These are phyloP conservation scores for Intellagama lesueurii DNA, from an alignment of 2,797 vertebrate genomes.

Conservation along the genomic window DNA sequence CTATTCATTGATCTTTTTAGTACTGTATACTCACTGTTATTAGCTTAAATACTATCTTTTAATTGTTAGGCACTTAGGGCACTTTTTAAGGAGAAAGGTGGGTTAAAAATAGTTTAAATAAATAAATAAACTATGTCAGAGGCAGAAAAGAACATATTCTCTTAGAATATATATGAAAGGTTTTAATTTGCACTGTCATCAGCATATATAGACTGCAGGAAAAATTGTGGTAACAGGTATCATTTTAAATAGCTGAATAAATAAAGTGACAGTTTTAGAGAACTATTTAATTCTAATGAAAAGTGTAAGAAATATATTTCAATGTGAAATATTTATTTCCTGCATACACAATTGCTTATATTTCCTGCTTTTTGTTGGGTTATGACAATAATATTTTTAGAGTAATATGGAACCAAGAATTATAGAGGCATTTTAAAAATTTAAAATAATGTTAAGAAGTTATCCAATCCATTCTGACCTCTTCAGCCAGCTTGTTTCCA, in stretches of 20 bases:
- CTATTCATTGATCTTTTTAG: too few species aligned
- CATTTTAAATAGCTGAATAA: conserved; percentile 1
- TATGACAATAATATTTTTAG: conserved; percentile 50
- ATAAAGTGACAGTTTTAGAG: not conserved
- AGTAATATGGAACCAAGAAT: conserved; percentile 50
- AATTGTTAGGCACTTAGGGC: too few species aligned
- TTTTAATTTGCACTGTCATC: not conserved
- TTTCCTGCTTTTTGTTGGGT: conserved; percentile 30
- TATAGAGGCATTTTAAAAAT: conserved; percentile 7
- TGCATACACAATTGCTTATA: conserved; percentile 13
- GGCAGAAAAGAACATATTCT: not conserved
- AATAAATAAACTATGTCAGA: not conserved
- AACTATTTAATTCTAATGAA: not conserved
- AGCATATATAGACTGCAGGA: not conserved
- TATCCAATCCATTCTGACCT: conserved; percentile 19
- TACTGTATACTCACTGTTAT: too few species aligned
- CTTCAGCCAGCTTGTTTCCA: conserved; percentile 17
- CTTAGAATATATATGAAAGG: not conserved
- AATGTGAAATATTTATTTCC: conserved; percentile 10
- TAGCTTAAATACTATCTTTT: too few species aligned
- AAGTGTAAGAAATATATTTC: conserved; percentile 1
- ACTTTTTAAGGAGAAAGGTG: too few species aligned
- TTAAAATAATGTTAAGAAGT: conserved; percentile 33
- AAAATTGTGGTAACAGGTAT: not conserved
- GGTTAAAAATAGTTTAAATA: too few species aligned